phyloP scores from a whole-genome alignment of 2,888 invertebrate species.

The Beris morrisii region DNA sequence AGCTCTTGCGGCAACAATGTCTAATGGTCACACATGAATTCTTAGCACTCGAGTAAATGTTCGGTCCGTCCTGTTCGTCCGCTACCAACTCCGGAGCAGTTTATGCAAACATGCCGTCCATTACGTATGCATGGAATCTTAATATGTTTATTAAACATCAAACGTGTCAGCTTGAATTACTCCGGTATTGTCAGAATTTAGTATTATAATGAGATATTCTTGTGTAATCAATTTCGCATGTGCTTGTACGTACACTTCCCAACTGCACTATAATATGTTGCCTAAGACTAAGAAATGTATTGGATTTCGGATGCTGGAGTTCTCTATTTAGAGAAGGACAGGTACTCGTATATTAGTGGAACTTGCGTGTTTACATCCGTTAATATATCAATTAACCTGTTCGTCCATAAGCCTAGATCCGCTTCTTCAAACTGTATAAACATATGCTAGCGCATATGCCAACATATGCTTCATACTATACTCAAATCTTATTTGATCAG shows the following conservation, averaged over 20 bases:
- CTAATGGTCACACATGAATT: conserved; percentile 17
- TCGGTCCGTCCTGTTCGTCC: background rate
- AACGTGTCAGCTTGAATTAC: conserved; percentile 42
- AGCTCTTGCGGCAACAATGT: conserved; percentile 27
- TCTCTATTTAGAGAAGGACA: background rate
- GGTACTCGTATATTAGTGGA: conserved; percentile 7
- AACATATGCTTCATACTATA: too few relatives aligned
- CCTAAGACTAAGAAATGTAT: too few relatives aligned
- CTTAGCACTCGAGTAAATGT: background rate
- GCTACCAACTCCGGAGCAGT: conserved; percentile 28
- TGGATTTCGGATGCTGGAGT: too few relatives aligned
- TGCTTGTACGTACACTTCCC: background rate
- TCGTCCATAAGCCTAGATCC: background rate
- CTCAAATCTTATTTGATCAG: conserved; percentile 18
- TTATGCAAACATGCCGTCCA: conserved; percentile 40
- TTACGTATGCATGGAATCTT: conserved; percentile 42
- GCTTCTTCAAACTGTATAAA: background rate
- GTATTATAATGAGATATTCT: conserved; percentile 33
- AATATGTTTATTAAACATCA: conserved; percentile 43
- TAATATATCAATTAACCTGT: conserved; percentile 24
- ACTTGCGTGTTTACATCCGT: conserved; percentile 17
- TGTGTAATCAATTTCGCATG: conserved; percentile 23
- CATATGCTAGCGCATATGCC: too few relatives aligned
- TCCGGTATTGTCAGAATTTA: conserved; percentile 38
- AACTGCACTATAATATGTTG: too few relatives aligned